These are phyloP conservation scores for Sciurus carolinensis DNA, from an alignment of 2,797 vertebrate genomes.

Conservation along the genomic window DNA sequence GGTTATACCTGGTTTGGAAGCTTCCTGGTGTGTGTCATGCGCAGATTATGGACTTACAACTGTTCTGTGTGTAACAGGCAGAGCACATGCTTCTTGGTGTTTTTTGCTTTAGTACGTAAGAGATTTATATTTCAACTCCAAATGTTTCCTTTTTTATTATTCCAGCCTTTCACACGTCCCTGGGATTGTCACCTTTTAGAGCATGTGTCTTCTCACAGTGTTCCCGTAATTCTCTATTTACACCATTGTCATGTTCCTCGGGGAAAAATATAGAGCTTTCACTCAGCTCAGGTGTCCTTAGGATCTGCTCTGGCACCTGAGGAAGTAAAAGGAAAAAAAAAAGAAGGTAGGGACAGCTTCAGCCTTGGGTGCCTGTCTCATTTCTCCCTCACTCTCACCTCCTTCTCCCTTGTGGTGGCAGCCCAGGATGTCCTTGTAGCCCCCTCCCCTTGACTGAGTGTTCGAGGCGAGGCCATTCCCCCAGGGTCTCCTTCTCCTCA, in stretches of 20 bases:
- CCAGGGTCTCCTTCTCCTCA: neutral
- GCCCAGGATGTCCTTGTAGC: neutral
- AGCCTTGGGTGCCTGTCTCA: neutral
- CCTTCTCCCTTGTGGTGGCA: constrained; percentile 37
- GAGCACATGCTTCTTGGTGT: neutral
- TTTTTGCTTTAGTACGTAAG: neutral
- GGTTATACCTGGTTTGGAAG: constrained; percentile 33
- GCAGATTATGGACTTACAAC: neutral
- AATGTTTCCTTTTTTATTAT: constrained; percentile 56
- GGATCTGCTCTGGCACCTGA: neutral
- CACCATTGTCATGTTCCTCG: neutral
- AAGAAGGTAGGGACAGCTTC: neutral
- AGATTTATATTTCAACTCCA: constrained; percentile 16
- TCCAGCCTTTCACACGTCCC: constrained; percentile 6
- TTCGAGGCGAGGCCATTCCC: constrained; percentile 13
- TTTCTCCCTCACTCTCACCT: constrained; percentile 41
- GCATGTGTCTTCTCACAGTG: neutral
- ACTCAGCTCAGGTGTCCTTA: constrained; percentile 39
- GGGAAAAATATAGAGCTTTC: neutral
- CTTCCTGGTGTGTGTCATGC: constrained; percentile 49
- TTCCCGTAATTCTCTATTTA: constrained; percentile 64
- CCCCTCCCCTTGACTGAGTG: constrained; percentile 43
- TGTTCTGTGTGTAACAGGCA: neutral
- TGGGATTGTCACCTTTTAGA: constrained; percentile 36
- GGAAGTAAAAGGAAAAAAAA: neutral